Base-by-base conservation (phyloP, 2,797 vertebrate species). In the Craterocephalus amniculus region DNA sequence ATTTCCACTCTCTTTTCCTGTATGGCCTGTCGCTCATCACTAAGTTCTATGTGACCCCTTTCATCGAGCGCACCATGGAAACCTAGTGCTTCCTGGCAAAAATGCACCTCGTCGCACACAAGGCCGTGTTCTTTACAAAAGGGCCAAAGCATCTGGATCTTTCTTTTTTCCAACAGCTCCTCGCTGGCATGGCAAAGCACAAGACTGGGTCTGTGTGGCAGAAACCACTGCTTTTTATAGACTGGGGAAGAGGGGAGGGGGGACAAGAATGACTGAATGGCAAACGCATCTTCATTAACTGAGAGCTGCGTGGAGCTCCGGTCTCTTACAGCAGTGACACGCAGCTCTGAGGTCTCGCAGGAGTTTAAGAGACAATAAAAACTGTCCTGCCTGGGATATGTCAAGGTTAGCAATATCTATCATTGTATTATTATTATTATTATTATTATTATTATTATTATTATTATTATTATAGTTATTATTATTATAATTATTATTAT, bases 91-190 rank as follows among this genome's bases (percentile, higher is more conserved):
- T 92, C 91, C 90, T 80, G 90, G 93, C 90, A 95, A 95, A 95
- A 94, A 96, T 95, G 89, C 93, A 93, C 93, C 91, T 93, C 93
- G 78, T 90, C 87, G 81, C 92, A 88, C 93, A 95, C 94, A 93
- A 94, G 94, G 94, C 94, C 94, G 93, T 90, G 92, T 91, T 93
- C 93, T 94, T 85, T 76, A 87, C 87, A 90, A 89, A 91, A 70
- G 80, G 85, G 87, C 84, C 87, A 88, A 84, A 94, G 94, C 93
- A 95, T 95, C 94, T 95, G 94, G 94, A 91, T 83, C 75, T 72
- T 83, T 88, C 70, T 86, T 48, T 14, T 85, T 55, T 91, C 89
- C 87, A 86, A 76, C 78, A 87, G 85, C 89, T 89, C 75, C 78
- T 90, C 85, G 59, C 83, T 83, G 86, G 87, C 80, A 83, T 80